Base-by-base conservation (phyloP, 2,797 vertebrate species). In the Tangara arthus region DNA sequence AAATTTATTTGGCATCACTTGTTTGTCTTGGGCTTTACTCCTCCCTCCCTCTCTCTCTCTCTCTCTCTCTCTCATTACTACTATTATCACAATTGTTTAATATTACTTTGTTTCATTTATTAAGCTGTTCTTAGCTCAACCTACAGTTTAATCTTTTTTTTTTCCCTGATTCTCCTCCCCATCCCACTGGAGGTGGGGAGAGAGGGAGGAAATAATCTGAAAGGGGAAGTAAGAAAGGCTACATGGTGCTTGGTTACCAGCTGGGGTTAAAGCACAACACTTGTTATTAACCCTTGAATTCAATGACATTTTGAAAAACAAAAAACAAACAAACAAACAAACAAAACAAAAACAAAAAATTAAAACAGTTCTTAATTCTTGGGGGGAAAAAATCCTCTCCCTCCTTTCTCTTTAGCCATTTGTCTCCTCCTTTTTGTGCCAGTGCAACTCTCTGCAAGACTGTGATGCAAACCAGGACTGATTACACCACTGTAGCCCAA, bases 291-390 rank as follows among this genome's bases (percentile, higher is more conserved):
- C 7, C 7, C 39, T 69, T 70, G 60, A 70, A 80, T 89, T 87
- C 64, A 89, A n/a, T n/a, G 17, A 28, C 24, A 26, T 71, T 90
- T 78, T 24, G 15, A 3, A 20, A 30, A 24, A 26, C 15, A 13
- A 14, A n/a, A n/a, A 35, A 35, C 35, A 35, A 35, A 35, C 35
- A 35, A 35, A 35, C 35, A 35, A 35, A 35, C 35, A 35, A 35
- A 35, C 35, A 6, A 15, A 41, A 16, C 6, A 39, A 39, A 26
- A 19, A 4, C 5, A 9, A 13, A 2, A 2, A 2, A 4, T 17
- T 26, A 5, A 8, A 9, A 60, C 16, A 34, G 55, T 41, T 52
- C 26, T 71, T 35, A 76, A 59, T 23, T 71, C 30, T 61, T 50
- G 19, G 9, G 16, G 3, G 1, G 1, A 2, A 42, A 53, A 59